Base-by-base conservation (phyloP, 2,113 vertebrate species). In the Oxygymnocypris stewartii region DNA sequence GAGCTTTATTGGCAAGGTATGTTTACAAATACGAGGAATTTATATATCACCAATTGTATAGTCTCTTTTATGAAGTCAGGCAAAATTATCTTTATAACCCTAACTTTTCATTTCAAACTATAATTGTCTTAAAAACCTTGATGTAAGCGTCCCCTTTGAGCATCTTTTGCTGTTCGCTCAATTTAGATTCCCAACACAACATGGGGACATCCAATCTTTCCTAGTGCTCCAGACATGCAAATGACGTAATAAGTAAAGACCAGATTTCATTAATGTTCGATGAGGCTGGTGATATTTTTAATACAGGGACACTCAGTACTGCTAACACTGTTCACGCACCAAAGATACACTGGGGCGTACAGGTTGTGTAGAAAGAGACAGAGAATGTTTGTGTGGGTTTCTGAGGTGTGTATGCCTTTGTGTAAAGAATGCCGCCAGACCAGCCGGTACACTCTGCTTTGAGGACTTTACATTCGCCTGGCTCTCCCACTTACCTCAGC, bases 401-500 rank as follows among this genome's bases (percentile, higher is more conserved):
- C 73, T 37, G 28, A 79, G 86, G 79, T 79, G 71, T 82, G 37
- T 69, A 49, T n/a, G 25, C 12, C 47, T 25, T 23, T 69, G 82
- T 35, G 40, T 81, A 40, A 86, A 85, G 80, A 89, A 91, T 89
- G 88, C 71, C 35, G 86, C 85, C 87, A 87, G 87, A 91, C 87
- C 47, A n/a, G 88, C 65, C 65, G 25, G 84, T 88, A 79, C 86
- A 73, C 71, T 74, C 20, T 5, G 25, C 37, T 88, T 78, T 75
- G 73, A 87, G 80, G 59, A 63, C 82, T 35, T 49, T 82, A 73
- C 88, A 89, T 88, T 88, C 84, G 84, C 84, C 69, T 28, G 28
- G 35, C 77, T 82, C 86, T 86, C 87, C 86, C 42, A 86, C 86
- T 11, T 82, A 81, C 49, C 82, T 84, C 88, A 85, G 84, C 88